These are phyloP conservation scores for Taenioides sp. DNA, from an alignment of 2,797 vertebrate genomes.

Conservation along the genomic window DNA sequence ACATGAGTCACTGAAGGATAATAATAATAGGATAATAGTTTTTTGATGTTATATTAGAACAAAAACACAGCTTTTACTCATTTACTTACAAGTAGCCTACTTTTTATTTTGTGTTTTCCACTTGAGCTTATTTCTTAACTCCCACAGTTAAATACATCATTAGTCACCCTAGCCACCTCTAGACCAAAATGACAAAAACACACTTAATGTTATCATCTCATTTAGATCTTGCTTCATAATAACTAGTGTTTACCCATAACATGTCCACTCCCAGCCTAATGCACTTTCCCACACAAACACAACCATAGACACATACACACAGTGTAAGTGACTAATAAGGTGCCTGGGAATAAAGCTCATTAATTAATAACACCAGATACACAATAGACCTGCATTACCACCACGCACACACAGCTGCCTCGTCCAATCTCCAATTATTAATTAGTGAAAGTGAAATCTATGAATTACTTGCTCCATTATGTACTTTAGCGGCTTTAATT, in stretches of 20 bases:
- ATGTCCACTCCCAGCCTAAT: conserved; percentile 10
- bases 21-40: no score
- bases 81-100: not conserved
- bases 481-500: conserved; percentile 91
- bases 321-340: conserved; percentile 81
- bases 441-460: conserved; percentile 94
- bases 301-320: conserved; percentile 10
- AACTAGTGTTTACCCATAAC: conserved; percentile 12
- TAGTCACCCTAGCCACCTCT: not conserved
- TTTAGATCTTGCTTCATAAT: conserved; percentile 11
- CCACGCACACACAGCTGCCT: conserved; percentile 22
- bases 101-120: not conserved
- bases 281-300: conserved; percentile 14
- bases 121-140: not conserved
- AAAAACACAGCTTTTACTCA: not conserved
- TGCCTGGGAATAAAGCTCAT: conserved; percentile 84
- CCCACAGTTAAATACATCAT: not conserved
- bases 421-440: conserved; percentile 86
- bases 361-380: conserved; percentile 90
- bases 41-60: not conserved
- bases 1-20: not conserved
- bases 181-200: not conserved
- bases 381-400: conserved; percentile 78
- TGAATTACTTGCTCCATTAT: conserved; percentile 99
- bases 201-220: not conserved